Evolutionary conservation across 2,888 invertebrate species (phyloP).

Genomic region (Chesias legatella): DNA sequence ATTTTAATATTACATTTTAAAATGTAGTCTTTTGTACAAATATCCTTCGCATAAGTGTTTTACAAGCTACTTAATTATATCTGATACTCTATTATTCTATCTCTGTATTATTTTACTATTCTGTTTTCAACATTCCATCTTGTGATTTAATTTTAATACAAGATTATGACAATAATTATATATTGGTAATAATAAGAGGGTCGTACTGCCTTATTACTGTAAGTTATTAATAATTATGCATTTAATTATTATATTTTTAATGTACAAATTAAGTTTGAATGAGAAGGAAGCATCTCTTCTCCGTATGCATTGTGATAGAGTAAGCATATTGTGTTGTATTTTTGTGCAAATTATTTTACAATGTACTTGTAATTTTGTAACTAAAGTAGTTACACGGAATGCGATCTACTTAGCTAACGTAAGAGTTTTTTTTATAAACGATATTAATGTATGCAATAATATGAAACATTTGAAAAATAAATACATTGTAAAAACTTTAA

Average conservation of each 20-base stretch:
- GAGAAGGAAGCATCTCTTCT: slow-evolving; percentile 48
- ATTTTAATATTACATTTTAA: not conserved
- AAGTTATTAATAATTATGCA: slow-evolving; percentile 54
- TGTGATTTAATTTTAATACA: slow-evolving; percentile 26
- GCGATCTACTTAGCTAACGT: slow-evolving; percentile 11
- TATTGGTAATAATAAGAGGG: slow-evolving; percentile 21
- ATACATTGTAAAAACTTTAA: not conserved
- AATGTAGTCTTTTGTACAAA: slow-evolving; percentile 3
- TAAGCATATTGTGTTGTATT: slow-evolving; percentile 37
- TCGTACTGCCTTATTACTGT: slow-evolving; percentile 44
- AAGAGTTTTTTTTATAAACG: slow-evolving; percentile 34
- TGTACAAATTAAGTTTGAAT: slow-evolving; percentile 74
- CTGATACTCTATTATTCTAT: slow-evolving; percentile 6
- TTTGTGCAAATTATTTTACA: not conserved
- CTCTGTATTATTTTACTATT: not conserved
- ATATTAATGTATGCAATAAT: slow-evolving; percentile 23
- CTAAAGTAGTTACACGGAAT: slow-evolving; percentile 1
- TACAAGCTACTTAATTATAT: not conserved
- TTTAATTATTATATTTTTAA: slow-evolving; percentile 63
- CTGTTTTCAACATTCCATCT: slow-evolving; percentile 39
- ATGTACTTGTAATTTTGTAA: too few species aligned
- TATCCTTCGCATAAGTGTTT: slow-evolving; percentile 5
- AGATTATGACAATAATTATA: slow-evolving; percentile 46
- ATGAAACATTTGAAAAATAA: slow-evolving; percentile 8
- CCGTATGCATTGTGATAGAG: slow-evolving; percentile 65